Evolutionary conservation across 2,888 invertebrate species (phyloP), one percentile per base, ranked within the genome.

Genomic region (Cancer borealis): DNA sequence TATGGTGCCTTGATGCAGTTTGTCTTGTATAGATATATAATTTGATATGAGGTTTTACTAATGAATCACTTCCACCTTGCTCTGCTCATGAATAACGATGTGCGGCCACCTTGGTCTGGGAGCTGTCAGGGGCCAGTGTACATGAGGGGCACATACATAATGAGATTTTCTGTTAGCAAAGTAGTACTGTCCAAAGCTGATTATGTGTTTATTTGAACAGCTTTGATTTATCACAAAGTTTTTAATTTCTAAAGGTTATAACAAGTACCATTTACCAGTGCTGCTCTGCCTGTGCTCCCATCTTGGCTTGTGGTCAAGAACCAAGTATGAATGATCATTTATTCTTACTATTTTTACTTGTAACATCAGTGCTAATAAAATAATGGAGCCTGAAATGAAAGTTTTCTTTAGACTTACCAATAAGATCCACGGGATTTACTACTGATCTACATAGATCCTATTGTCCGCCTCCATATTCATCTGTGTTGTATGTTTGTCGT

Each of bases 21-120:
- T 92, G 92, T 87, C 87, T 92, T 87, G 26, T 54, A 91, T 91
- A 92, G 92, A 54, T 92, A 54, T 54, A 87, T 92, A 46, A 87
- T 87, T 88, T 49, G 45, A 47, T 92, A 92, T 47, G 60, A 87
- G 45, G 21, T 87, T 92, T 46, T 92, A 54, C 54, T 92, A 88
- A 91, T 91, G 91, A 73, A 91, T 91, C 46, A 79, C 39, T n/a
- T 79, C 91, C 10, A 84, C 84, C 84, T 84, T 84, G 39, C 84
- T 10, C 39, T 14, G 84, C 84, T 39, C 39, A 30, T 14, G 17
- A 26, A 26, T 30, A 39, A 17, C 10, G 84, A 17, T 3, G 39
- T 17, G 17, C 30, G 39, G 39, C 39, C 39, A 10, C 84, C 84
- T 8, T 14, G 84, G 84, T 30, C 39, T 84, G 84, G 84, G 84